These are phyloP conservation scores for Megamerina dolium DNA, from an alignment of 2,888 invertebrate species.

Conservation along the genomic window DNA sequence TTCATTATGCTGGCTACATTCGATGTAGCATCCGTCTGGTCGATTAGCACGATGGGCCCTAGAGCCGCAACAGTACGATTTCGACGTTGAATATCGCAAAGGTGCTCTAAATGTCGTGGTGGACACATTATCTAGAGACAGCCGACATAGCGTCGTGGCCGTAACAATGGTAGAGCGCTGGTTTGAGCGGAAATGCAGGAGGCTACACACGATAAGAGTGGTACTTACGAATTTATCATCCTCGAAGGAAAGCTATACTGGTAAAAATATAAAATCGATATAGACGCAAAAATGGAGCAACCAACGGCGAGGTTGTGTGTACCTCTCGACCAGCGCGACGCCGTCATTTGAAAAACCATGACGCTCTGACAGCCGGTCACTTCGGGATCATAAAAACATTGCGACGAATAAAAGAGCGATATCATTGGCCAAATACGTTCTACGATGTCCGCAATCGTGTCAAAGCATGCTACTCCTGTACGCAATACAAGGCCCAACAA, in stretches of 20 bases:
- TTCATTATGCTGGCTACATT: no score
- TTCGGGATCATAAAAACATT: neutral
- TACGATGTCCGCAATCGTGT: neutral
- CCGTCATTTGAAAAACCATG: neutral
- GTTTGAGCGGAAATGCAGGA: no score
- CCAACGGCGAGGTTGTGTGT: neutral
- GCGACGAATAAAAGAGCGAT: neutral
- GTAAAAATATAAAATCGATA: neutral
- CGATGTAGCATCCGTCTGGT: no score
- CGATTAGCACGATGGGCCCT: no score
- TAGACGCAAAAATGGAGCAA: neutral
- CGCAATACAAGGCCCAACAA: neutral
- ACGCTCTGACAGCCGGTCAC: neutral
- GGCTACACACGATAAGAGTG: neutral
- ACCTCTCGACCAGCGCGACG: neutral
- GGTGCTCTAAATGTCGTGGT: no score
- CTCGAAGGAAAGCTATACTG: neutral
- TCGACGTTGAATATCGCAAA: no score
- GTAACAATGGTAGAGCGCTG: no score
- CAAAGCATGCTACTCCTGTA: neutral
- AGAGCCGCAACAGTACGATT: no score
- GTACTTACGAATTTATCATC: neutral
- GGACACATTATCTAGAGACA: no score
- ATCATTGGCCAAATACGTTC: neutral
- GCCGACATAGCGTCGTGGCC: no score